phyloP scores from a whole-genome alignment of 2,797 vertebrate species.

The Enteromius radiatus region DNA sequence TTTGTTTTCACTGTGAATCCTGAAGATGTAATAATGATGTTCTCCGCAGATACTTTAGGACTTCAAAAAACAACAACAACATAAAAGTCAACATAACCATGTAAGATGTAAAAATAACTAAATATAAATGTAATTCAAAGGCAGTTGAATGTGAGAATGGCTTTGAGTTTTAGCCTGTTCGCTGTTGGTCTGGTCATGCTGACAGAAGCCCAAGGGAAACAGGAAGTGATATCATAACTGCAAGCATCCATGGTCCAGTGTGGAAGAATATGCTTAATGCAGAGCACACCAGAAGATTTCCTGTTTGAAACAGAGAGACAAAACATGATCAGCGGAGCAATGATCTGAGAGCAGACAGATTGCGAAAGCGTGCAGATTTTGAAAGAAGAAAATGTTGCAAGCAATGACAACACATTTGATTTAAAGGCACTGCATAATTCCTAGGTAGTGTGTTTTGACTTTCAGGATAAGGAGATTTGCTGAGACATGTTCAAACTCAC shows the following conservation, averaged over 20 bases:
- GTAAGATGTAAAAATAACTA: neutral
- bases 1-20: slow-evolving; percentile 3
- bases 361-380: neutral
- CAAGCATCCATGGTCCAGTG: slow-evolving; percentile 71
- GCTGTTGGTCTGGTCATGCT: slow-evolving; percentile 63
- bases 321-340: neutral
- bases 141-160: neutral
- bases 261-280: slow-evolving; percentile 73
- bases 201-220: slow-evolving; percentile 71
- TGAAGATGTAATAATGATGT: neutral
- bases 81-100: neutral
- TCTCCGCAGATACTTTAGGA: neutral
- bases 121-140: neutral
- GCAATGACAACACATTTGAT: neutral
- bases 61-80: neutral
- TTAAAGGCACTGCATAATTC: neutral
- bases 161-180: neutral
- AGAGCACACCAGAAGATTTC: slow-evolving; percentile 79
- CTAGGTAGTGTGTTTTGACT: neutral
- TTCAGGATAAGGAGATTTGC: neutral
- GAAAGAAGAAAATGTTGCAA: neutral
- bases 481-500: slow-evolving; percentile 68
- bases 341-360: neutral
- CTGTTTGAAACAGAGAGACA: slow-evolving; percentile 61
- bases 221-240: slow-evolving; percentile 73